These are phyloP conservation scores for Podotricha telesiphe DNA, from an alignment of 2,888 invertebrate species.

Conservation along the genomic window DNA sequence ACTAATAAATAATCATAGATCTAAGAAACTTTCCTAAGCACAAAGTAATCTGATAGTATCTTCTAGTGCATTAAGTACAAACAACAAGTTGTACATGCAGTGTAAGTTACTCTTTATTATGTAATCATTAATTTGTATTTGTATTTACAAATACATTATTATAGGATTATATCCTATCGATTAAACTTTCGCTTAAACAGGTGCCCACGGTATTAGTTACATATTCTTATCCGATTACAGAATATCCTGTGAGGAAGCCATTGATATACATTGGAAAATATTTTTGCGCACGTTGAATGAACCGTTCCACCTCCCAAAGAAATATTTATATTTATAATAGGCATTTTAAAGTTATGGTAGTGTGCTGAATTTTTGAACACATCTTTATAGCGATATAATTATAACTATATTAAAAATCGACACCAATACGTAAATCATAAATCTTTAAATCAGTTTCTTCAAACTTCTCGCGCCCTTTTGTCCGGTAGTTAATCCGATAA, in stretches of 20 bases:
- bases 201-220: neutral
- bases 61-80: neutral
- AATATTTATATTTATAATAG: too few species aligned
- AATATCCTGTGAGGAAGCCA: neutral
- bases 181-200: neutral
- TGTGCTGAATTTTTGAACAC: too few species aligned
- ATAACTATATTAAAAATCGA: too few species aligned
- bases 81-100: neutral
- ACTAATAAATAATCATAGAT: constrained; percentile 18
- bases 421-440: too few species aligned
- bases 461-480: too few species aligned
- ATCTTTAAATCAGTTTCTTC: too few species aligned
- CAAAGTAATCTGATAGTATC: constrained; percentile 11
- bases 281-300: neutral
- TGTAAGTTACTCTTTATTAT: too few species aligned
- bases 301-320: neutral
- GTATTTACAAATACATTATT: too few species aligned
- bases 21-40: neutral
- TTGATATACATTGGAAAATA: neutral
- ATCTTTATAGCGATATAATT: neutral
- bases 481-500: too few species aligned
- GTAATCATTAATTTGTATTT: too few species aligned
- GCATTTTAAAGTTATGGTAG: too few species aligned
- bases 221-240: neutral
- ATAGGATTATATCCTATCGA: neutral